Evolutionary conservation across 2,113 vertebrate species (phyloP).

Genomic region (Siniperca knerii): DNA sequence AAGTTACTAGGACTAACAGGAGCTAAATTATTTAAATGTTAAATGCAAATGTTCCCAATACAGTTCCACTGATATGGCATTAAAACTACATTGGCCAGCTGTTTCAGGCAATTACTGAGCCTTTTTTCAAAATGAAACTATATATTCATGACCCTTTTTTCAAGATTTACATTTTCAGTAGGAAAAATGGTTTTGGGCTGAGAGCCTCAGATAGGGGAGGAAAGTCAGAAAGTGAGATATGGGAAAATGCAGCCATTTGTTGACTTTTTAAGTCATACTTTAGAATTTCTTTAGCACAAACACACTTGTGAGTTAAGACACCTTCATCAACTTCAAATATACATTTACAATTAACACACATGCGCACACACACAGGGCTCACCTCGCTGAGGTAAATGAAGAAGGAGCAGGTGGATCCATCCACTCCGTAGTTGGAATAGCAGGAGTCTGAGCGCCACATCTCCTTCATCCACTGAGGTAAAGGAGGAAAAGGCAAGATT

Average conservation of each 20-base stretch:
- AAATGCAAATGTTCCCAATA: neutral
- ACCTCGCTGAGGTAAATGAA: slow-evolving; percentile 99
- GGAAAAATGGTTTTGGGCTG: too few species aligned
- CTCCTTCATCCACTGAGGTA: slow-evolving; percentile 97
- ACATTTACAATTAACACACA: neutral
- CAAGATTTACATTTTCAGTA: too few species aligned
- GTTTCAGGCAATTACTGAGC: too few species aligned
- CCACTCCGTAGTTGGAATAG: slow-evolving; percentile 94
- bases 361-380: slow-evolving; percentile 62
- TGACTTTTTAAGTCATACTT: neutral
- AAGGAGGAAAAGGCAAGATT: slow-evolving; percentile 20
- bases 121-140: too few species aligned
- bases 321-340: neutral
- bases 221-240: neutral
- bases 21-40: neutral
- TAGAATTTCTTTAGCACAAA: neutral
- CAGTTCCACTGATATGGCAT: neutral
- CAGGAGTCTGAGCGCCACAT: slow-evolving; percentile 98
- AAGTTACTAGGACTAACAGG: neutral
- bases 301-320: neutral
- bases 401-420: slow-evolving; percentile 96
- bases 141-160: too few species aligned
- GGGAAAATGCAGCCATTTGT: neutral
- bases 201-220: too few species aligned
- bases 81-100: too few species aligned